phyloP scores from a whole-genome alignment of 2,113 vertebrate species.

The Oxyruncus cristatus region DNA sequence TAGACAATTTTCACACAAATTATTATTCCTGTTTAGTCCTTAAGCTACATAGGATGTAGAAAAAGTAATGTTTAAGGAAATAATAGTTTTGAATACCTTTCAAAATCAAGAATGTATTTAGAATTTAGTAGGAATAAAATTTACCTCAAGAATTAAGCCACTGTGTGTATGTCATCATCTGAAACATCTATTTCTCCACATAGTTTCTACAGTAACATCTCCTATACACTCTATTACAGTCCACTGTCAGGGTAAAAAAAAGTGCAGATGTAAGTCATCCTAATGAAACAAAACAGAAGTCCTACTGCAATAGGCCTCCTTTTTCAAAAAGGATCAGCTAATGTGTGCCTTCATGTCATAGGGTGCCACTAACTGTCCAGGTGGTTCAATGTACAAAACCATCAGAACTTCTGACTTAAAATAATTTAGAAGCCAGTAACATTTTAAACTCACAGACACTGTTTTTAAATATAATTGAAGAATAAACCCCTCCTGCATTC shows the following conservation, averaged over 20 bases:
- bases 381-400: not conserved
- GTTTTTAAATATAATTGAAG: not conserved
- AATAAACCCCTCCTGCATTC: not conserved
- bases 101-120: not conserved
- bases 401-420: not conserved
- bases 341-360: not conserved
- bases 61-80: not conserved
- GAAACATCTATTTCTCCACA: not conserved
- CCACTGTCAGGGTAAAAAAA: not conserved
- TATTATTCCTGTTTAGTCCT: not conserved
- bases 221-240: not conserved
- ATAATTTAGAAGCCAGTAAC: not conserved
- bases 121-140: not conserved
- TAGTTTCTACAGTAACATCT: not conserved
- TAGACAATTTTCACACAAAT: not conserved
- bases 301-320: not conserved
- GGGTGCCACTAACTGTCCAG: not conserved
- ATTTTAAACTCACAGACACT: not conserved
- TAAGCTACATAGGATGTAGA: not conserved
- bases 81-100: not conserved
- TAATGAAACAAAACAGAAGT: not conserved
- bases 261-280: rapidly evolving
- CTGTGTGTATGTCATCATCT: not conserved
- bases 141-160: not conserved
- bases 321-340: not conserved